Evolutionary conservation across 2,113 vertebrate genomes (phyloP).

Genomic region (Capricornis sumatraensis): DNA sequence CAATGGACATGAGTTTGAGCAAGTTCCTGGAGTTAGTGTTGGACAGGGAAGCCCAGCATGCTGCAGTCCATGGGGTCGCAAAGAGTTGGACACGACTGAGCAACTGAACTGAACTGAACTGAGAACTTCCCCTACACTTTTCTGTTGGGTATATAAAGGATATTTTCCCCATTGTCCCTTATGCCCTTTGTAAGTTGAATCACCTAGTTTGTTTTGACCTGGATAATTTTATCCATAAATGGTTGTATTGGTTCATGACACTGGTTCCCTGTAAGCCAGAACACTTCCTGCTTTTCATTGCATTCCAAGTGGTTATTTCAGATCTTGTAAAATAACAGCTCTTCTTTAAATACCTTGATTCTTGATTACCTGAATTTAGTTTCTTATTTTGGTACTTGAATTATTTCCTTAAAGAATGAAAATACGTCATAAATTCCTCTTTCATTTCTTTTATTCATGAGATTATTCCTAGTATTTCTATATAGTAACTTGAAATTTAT

Average conservation of each 20-base stretch:
- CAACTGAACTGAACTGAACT: background rate
- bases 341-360: slow-evolving; percentile 47
- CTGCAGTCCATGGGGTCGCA: background rate
- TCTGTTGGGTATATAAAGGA: background rate
- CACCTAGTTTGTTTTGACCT: slow-evolving; percentile 14
- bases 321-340: slow-evolving; percentile 37
- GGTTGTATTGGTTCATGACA: background rate
- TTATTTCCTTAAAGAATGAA: slow-evolving; percentile 61
- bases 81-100: background rate
- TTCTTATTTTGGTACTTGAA: slow-evolving; percentile 46
- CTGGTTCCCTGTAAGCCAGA: background rate
- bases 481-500: slow-evolving; percentile 48
- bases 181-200: slow-evolving; percentile 21
- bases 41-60: background rate
- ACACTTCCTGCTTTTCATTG: background rate
- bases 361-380: slow-evolving; percentile 36
- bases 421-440: slow-evolving; percentile 56
- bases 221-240: slow-evolving; percentile 13
- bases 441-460: slow-evolving; percentile 64
- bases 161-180: background rate
- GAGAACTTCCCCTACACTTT: background rate
- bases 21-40: background rate
- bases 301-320: slow-evolving; percentile 37
- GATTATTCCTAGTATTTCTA: slow-evolving; percentile 48
- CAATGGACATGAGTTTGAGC: background rate